Conservation (phyloP, 2,113 vertebrate species). For the Nothobranchius kuhntae region DNA sequence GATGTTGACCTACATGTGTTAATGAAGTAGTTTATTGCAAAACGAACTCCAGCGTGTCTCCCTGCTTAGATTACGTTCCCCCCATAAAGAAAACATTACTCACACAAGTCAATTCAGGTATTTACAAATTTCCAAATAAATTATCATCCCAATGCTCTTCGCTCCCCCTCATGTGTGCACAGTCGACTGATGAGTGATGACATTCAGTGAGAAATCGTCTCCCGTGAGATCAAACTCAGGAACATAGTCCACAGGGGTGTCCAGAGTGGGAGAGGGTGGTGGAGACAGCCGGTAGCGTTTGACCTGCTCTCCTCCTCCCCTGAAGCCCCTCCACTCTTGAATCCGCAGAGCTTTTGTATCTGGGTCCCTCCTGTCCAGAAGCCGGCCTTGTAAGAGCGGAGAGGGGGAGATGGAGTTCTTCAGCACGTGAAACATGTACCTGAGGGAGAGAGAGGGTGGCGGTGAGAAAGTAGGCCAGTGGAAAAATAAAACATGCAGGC, state of each 20-base stretch:
- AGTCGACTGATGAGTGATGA: slow-evolving; percentile 24
- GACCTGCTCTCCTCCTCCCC: slow-evolving; percentile 37
- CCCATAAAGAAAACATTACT: slow-evolving; percentile 26
- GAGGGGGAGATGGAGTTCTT: slow-evolving; percentile 82
- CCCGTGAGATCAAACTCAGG: slow-evolving; percentile 22
- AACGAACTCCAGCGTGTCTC: slow-evolving; percentile 44
- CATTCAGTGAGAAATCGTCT: slow-evolving; percentile 47
- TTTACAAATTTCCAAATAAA: slow-evolving; percentile 57
- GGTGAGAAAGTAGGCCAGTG: slow-evolving; percentile 76
- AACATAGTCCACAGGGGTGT: slow-evolving; percentile 25
- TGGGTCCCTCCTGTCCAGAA: slow-evolving; percentile 81
- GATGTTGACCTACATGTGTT: slow-evolving; percentile 28
- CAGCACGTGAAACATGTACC: slow-evolving; percentile 84
- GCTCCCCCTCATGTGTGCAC: slow-evolving; percentile 10
- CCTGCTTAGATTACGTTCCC: slow-evolving; percentile 4
- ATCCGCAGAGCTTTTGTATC: slow-evolving; percentile 76
- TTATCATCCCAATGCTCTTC: slow-evolving; percentile 21
- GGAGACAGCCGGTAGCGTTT: slow-evolving; percentile 47
- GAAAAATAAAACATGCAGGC: slow-evolving; percentile 65
- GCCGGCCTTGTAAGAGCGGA: slow-evolving; percentile 80
- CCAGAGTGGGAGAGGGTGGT: slow-evolving; percentile 43
- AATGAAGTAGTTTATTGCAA: slow-evolving; percentile 40
- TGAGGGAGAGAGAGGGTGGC: slow-evolving; percentile 71
- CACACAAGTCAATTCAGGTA: slow-evolving; percentile 20
- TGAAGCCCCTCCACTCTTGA: slow-evolving; percentile 78